phyloP scores from a whole-genome alignment of 2,888 invertebrate species.

The Idaea aversata region DNA sequence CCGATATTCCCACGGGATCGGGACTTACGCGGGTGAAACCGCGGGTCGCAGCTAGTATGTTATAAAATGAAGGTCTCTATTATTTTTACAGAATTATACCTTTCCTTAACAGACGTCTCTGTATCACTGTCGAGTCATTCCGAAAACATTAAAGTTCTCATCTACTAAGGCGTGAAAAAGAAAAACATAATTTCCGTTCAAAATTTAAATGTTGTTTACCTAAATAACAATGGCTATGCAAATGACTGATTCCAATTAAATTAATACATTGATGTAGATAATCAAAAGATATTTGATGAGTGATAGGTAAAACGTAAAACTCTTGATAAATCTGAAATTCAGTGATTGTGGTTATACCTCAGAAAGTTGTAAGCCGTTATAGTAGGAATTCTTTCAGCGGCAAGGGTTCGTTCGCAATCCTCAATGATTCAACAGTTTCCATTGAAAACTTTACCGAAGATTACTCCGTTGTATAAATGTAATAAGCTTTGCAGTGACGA shows the following conservation, averaged over 20 bases:
- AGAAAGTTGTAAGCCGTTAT: neutral
- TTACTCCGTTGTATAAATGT: slow-evolving; percentile 79
- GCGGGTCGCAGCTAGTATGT: too few relatives aligned
- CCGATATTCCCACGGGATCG: too few relatives aligned
- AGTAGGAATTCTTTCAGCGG: slow-evolving; percentile 61
- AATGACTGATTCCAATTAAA: neutral
- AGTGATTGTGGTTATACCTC: neutral
- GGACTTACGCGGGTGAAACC: too few relatives aligned
- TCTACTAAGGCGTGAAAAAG: neutral
- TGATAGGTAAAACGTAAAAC: neutral
- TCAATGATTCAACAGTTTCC: slow-evolving; percentile 76
- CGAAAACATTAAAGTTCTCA: neutral
- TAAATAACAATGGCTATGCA: neutral
- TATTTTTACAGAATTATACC: neutral
- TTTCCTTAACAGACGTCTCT: neutral
- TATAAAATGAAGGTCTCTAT: neutral
- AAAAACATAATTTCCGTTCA: neutral
- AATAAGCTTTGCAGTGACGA: slow-evolving; percentile 79
- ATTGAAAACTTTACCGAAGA: slow-evolving; percentile 80
- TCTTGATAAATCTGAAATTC: neutral
- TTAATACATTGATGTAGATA: neutral
- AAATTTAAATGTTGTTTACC: neutral
- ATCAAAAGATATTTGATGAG: neutral
- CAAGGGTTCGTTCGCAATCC: slow-evolving; percentile 77
- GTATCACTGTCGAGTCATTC: neutral